Evolutionary conservation across 1,140 invertebrate genomes (phyloP).

Genomic region (Patella vulgata): DNA sequence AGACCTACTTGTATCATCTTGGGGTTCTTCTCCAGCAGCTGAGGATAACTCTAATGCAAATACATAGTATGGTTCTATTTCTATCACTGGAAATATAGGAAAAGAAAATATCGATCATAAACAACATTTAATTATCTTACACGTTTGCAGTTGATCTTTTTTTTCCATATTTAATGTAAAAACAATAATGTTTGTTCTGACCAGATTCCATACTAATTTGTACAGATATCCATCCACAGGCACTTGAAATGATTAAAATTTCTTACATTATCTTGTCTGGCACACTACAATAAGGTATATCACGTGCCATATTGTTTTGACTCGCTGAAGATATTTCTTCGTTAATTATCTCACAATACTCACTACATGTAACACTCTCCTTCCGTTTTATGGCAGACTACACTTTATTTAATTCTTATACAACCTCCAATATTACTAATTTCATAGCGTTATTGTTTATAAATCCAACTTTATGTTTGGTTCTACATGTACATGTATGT

Average conservation of each 20-base stretch:
- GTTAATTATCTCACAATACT: too few species aligned
- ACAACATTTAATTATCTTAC: not conserved
- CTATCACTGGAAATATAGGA: slow-evolving; percentile 73
- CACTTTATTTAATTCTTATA: too few species aligned
- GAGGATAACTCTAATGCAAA: slow-evolving; percentile 73
- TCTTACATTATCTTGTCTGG: too few species aligned
- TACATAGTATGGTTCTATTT: slow-evolving; percentile 75
- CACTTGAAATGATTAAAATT: not conserved
- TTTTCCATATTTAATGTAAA: not conserved
- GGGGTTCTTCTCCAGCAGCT: slow-evolving; percentile 26
- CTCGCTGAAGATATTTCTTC: too few species aligned
- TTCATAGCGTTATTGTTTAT: too few species aligned
- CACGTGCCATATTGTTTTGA: too few species aligned
- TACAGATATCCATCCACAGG: slow-evolving; percentile 3
- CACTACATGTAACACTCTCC: too few species aligned
- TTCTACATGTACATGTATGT: too few species aligned
- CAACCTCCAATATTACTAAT: too few species aligned
- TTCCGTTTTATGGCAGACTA: too few species aligned
- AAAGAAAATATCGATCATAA: slow-evolving; percentile 17
- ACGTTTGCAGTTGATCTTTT: not conserved
- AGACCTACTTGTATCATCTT: slow-evolving; percentile 27
- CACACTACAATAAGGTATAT: too few species aligned
- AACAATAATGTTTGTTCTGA: not conserved
- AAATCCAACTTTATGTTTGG: too few species aligned
- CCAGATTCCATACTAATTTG: not conserved